phyloP scores from a whole-genome alignment of 2,113 vertebrate genomes.

The Spea bombifrons region DNA sequence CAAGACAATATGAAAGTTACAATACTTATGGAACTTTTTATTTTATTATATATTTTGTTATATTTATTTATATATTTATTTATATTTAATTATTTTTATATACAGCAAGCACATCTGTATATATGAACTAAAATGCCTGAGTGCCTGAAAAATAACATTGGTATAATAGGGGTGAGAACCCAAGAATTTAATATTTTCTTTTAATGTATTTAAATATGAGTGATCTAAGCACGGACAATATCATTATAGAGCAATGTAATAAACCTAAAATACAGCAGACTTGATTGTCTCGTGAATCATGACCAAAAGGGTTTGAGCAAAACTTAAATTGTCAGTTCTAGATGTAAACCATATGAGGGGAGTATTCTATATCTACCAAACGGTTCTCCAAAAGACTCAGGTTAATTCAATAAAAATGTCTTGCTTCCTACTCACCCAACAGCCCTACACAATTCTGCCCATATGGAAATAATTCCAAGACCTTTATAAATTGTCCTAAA shows the following conservation, averaged over 20 bases:
- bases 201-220: background rate
- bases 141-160: no score
- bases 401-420: conserved; percentile 63
- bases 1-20: no score
- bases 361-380: conserved; percentile 53
- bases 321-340: conserved; percentile 61
- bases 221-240: background rate
- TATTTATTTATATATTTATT: no score
- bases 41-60: no score
- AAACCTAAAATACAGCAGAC: background rate
- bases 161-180: no score
- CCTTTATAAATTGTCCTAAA: conserved; percentile 62
- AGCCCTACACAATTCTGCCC: conserved; percentile 59
- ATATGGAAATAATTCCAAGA: conserved; percentile 61
- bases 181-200: no score
- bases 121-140: no score
- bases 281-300: conserved; percentile 37
- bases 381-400: conserved; percentile 56
- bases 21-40: no score
- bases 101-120: no score
- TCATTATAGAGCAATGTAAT: background rate
- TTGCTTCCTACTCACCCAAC: conserved; percentile 60
- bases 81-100: no score
- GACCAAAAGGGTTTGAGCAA: conserved; percentile 55
- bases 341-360: conserved; percentile 64